Evolutionary conservation across 2,888 invertebrate genomes (phyloP).

Genomic region (Drosophila robusta): DNA sequence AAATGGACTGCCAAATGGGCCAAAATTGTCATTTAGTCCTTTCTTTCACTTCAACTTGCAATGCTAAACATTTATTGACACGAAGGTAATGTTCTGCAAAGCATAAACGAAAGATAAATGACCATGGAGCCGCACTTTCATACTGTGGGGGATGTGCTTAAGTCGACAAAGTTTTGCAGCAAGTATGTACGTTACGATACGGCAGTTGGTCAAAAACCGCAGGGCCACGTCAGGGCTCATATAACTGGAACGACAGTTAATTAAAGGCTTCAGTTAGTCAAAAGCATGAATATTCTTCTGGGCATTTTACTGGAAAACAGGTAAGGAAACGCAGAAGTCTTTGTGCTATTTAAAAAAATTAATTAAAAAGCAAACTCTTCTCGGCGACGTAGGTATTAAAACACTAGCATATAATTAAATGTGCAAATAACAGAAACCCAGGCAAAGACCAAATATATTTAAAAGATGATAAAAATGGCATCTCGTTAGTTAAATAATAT

Average conservation of each 20-base stretch:
- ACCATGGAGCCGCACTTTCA: constrained; percentile 6
- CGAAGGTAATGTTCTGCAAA: constrained; percentile 38
- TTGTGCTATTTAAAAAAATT: background rate
- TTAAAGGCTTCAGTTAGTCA: constrained; percentile 48
- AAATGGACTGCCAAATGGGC: constrained; percentile 55
- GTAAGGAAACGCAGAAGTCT: background rate
- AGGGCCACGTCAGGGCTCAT: constrained; percentile 20
- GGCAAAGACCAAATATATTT: background rate
- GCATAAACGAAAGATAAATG: constrained; percentile 48
- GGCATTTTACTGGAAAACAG: constrained; percentile 3
- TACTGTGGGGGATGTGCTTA: constrained; percentile 15
- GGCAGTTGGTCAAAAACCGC: constrained; percentile 39
- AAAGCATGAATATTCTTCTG: constrained; percentile 11
- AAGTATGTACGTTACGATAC: constrained; percentile 6
- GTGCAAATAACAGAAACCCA: constrained; percentile 15
- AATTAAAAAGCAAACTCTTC: background rate
- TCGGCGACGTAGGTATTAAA: background rate
- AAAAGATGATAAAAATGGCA: constrained; percentile 2
- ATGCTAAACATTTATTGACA: constrained; percentile 35
- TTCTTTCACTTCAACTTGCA: constrained; percentile 17
- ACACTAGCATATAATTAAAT: constrained; percentile 10
- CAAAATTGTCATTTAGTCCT: constrained; percentile 27
- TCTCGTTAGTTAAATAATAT: background rate
- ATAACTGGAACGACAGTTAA: constrained; percentile 48
- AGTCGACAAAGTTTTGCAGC: constrained; percentile 22